phyloP scores from a whole-genome alignment of 2,888 invertebrate species.

The Candidula unifasciata region DNA sequence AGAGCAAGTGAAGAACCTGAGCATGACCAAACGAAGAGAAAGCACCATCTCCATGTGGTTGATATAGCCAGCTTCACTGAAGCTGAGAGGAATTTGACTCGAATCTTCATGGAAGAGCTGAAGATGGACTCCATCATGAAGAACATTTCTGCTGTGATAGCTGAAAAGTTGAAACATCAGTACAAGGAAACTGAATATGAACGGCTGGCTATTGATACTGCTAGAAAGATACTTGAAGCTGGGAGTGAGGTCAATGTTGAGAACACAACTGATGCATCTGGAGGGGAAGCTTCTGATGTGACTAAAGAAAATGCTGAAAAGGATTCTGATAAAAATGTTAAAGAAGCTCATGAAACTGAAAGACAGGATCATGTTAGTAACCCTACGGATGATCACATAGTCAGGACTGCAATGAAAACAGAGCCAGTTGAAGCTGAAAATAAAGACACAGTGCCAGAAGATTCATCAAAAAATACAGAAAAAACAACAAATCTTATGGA shows the following conservation, averaged over 20 bases:
- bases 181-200: slow-evolving; percentile 43
- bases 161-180: slow-evolving; percentile 18
- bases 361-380: neutral
- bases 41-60: slow-evolving; percentile 31
- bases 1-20: neutral
- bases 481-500: neutral
- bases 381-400: too few species aligned
- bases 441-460: neutral
- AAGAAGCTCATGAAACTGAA: neutral
- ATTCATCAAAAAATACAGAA: neutral
- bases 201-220: slow-evolving; percentile 22
- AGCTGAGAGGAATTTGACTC: slow-evolving; percentile 41
- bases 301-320: neutral
- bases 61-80: slow-evolving; percentile 39
- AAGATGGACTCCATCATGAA: slow-evolving; percentile 32
- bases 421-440: neutral
- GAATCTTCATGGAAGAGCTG: slow-evolving; percentile 37
- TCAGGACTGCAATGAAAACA: too few species aligned
- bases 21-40: slow-evolving; percentile 28
- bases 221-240: slow-evolving; percentile 7
- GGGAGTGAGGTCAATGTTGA: neutral
- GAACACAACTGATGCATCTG: neutral
- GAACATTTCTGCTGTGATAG: slow-evolving; percentile 35
- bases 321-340: neutral
- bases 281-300: neutral